These are phyloP conservation scores for Channa maculata DNA, from an alignment of 2,113 vertebrate genomes.

Conservation along the genomic window DNA sequence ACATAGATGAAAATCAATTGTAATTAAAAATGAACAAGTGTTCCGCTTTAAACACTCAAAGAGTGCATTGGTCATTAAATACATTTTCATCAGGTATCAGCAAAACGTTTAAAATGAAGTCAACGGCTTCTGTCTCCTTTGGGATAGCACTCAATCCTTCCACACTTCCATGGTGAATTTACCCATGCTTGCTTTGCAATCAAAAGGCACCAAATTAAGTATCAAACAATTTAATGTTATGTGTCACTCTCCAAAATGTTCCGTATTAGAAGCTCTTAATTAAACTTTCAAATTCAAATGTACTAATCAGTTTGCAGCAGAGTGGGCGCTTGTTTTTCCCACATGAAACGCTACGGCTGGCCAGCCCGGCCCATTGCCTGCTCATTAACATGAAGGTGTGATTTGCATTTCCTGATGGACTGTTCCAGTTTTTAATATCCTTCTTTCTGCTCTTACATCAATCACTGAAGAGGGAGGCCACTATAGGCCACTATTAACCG, in stretches of 20 bases:
- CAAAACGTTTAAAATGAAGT: slow-evolving; percentile 86
- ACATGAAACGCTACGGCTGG: slow-evolving; percentile 85
- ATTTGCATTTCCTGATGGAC: slow-evolving; percentile 93
- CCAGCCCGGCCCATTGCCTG: slow-evolving; percentile 79
- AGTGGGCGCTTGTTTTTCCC: slow-evolving; percentile 74
- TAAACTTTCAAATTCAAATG: slow-evolving; percentile 88
- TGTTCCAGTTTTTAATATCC: slow-evolving; percentile 87
- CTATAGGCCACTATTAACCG: slow-evolving; percentile 97
- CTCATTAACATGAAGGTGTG: slow-evolving; percentile 91
- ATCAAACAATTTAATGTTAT: slow-evolving; percentile 90
- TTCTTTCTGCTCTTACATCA: slow-evolving; percentile 88
- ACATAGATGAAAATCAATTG: slow-evolving; percentile 92
- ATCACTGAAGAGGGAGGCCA: slow-evolving; percentile 90
- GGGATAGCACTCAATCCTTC: slow-evolving; percentile 82
- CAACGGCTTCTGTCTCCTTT: slow-evolving; percentile 81
- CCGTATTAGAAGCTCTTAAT: slow-evolving; percentile 91
- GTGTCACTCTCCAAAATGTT: slow-evolving; percentile 88
- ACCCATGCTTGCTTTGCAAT: slow-evolving; percentile 80
- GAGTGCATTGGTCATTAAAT: slow-evolving; percentile 87
- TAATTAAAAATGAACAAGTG: slow-evolving; percentile 94
- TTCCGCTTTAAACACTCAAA: slow-evolving; percentile 87
- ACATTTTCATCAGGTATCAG: slow-evolving; percentile 89
- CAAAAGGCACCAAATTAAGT: slow-evolving; percentile 87
- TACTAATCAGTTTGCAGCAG: slow-evolving; percentile 83
- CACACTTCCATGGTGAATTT: slow-evolving; percentile 79